A percentile compares a stretch with the other conserved stretches of the same genome.
Evolutionary conservation across 2,113 vertebrate genomes (phyloP).

Genomic region (Tetraodon nigroviridis): DNA sequence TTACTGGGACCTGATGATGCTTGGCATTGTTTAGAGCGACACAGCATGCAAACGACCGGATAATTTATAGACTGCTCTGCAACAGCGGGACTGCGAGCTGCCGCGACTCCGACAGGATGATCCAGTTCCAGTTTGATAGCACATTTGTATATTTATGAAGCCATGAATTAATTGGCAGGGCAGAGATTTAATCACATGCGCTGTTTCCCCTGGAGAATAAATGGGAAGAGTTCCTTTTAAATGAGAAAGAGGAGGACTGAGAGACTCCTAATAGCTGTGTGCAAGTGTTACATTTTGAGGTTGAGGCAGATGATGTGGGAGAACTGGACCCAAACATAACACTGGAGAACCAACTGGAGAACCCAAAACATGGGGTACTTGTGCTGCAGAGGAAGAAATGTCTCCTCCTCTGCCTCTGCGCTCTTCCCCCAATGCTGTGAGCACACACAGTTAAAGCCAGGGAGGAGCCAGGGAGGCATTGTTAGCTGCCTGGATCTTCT

Average conservation of each 20-base stretch:
- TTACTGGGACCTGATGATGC: constrained; percentile 22
- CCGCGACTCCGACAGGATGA: constrained; percentile 40
- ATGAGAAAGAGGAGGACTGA: constrained; percentile 41
- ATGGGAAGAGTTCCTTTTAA: constrained; percentile 59
- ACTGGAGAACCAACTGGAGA: neutral
- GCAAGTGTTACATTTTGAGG: constrained; percentile 29
- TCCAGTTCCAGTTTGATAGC: constrained; percentile 61
- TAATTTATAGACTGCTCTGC: constrained; percentile 35
- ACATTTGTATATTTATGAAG: constrained; percentile 73
- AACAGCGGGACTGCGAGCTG: constrained; percentile 26
- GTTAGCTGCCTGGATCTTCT: constrained; percentile 32
- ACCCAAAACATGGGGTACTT: neutral
- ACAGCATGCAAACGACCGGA: constrained; percentile 30
- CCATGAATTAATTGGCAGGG: constrained; percentile 70
- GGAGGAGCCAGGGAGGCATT: constrained; percentile 19
- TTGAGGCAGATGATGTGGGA: constrained; percentile 28
- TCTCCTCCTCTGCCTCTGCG: neutral
- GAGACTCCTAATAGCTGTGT: constrained; percentile 44
- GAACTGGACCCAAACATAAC: constrained; percentile 11
- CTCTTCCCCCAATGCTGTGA: constrained; percentile 7
- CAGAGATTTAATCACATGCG: constrained; percentile 70
- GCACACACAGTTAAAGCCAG: constrained; percentile 21
- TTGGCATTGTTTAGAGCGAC: constrained; percentile 35
- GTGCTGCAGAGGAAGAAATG: neutral
- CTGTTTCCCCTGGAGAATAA: constrained; percentile 55